Conservation (phyloP, 2,888 invertebrate species). For the Xestia c-nigrum region DNA sequence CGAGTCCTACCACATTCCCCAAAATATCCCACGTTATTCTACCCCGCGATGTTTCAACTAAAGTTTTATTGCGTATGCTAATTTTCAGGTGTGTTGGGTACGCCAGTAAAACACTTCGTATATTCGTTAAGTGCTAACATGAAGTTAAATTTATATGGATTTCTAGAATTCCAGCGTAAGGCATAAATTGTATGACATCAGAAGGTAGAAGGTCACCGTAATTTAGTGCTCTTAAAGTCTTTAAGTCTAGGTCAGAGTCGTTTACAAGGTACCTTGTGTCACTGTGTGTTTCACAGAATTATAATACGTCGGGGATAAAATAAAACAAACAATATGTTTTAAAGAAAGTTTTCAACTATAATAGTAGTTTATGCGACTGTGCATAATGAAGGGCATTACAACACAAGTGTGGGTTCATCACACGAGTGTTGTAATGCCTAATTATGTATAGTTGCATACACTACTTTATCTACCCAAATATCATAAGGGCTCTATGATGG, state of each 20-base stretch:
- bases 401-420: too few species aligned
- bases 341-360: not conserved
- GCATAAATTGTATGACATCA: slow-evolving; percentile 50
- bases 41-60: slow-evolving; percentile 58
- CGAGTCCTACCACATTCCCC: slow-evolving; percentile 51
- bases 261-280: not conserved
- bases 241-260: slow-evolving; percentile 21
- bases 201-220: slow-evolving; percentile 24
- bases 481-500: too few species aligned
- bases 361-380: too few species aligned
- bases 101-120: slow-evolving; percentile 67
- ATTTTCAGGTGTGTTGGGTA: slow-evolving; percentile 71
- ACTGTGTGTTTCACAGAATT: slow-evolving; percentile 5
- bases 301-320: not conserved
- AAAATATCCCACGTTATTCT: slow-evolving; percentile 62
- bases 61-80: slow-evolving; percentile 83
- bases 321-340: too few species aligned
- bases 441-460: too few species aligned
- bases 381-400: too few species aligned
- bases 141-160: slow-evolving; percentile 66
- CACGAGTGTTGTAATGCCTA: too few species aligned
- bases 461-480: too few species aligned
- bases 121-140: slow-evolving; percentile 71
- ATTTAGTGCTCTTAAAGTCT: slow-evolving; percentile 39
- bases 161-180: slow-evolving; percentile 49